phyloP scores from a whole-genome alignment of 92 coral and sea anemone genomes.

The Palythoa heliodiscus region DNA sequence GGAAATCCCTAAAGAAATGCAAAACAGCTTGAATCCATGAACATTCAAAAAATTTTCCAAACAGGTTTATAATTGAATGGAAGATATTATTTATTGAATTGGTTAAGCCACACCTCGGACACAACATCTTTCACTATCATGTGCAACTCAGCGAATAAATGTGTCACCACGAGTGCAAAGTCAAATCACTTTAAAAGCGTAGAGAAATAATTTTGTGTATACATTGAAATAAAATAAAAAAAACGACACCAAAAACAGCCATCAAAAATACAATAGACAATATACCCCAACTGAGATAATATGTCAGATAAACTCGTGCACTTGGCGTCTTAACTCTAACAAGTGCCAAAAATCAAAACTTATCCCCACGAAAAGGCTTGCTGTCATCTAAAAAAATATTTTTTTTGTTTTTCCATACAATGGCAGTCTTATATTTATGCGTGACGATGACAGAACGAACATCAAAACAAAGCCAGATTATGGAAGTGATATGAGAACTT shows the following conservation, averaged over 20 bases:
- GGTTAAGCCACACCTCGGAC: conserved; percentile 24
- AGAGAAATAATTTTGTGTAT: conserved; percentile 32
- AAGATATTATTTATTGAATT: conserved; percentile 22
- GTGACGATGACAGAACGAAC: conserved; percentile 30
- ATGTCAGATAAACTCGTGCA: conserved; percentile 33
- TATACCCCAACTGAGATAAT: conserved; percentile 45
- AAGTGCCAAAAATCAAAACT: conserved; percentile 31
- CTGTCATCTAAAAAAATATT: not conserved
- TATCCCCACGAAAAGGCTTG: not conserved
- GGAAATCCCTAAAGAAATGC: conserved; percentile 8
- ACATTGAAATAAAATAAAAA: not conserved
- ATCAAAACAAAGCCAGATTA: conserved; percentile 38
- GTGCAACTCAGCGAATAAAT: not conserved
- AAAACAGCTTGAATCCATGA: not conserved
- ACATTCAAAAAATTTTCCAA: conserved; percentile 17
- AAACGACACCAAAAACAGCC: conserved; percentile 35
- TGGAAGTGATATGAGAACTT: conserved; percentile 38
- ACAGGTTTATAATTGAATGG: conserved; percentile 18
- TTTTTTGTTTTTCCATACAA: conserved; percentile 19
- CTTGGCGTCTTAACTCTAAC: conserved; percentile 15
- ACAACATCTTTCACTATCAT: not conserved
- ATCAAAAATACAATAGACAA: conserved; percentile 37
- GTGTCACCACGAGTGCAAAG: not conserved
- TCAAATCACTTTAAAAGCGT: not conserved
- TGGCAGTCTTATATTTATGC: conserved; percentile 32